Base-by-base conservation (phyloP, 2,113 vertebrate species). In the Cichladusa arquata region DNA sequence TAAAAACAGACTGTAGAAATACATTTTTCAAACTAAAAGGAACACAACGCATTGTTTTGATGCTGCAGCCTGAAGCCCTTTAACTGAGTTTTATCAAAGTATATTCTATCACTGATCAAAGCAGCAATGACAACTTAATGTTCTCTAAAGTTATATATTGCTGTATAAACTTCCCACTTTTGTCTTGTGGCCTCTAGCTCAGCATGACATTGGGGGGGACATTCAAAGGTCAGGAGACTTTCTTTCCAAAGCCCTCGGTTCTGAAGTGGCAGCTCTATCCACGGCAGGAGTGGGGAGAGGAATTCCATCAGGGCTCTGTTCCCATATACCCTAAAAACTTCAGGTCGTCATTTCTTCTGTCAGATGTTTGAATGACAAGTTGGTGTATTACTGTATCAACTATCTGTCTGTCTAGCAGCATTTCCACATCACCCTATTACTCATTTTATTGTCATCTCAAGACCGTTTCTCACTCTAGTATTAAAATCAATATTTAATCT, bases 121-220 rank as follows among this genome's bases (percentile, higher is more conserved):
- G 94, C 86, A 96, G 84, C 93, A 94, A 90, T 86, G 96, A 97
- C 94, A 96, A 97, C 48, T 94, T 92, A 91, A 94, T 86, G 62
- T 81, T 95, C 76, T 97, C 87, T 88, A 92, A 95, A 95, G 92
- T 96, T 96, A 95, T 15, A 65, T 61, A 96, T 24, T 85, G 79
- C 90, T 84, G 84, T 36, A 88, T 88, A 93, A 97, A 96, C 92
- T 95, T 92, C 88, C 93, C 87, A 94, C 93, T 97, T 93, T 66
- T 23, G 86, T 45, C 92, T 95, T 31, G 7, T 81, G 79, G 97
- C 96, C 90, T 86, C 81, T 0, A 5, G 96, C 94, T 96, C 90
- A 57, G 44, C 20, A 24, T 89, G 90, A 89, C 95, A 95, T 93
- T 96, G 92, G 87, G 86, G 86, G 95, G 72, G 62, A 89, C 53